Evolutionary conservation across 2,888 invertebrate species (phyloP), one percentile per base, ranked within the genome.

Genomic region (Hirtodrosophila trivittata): DNA sequence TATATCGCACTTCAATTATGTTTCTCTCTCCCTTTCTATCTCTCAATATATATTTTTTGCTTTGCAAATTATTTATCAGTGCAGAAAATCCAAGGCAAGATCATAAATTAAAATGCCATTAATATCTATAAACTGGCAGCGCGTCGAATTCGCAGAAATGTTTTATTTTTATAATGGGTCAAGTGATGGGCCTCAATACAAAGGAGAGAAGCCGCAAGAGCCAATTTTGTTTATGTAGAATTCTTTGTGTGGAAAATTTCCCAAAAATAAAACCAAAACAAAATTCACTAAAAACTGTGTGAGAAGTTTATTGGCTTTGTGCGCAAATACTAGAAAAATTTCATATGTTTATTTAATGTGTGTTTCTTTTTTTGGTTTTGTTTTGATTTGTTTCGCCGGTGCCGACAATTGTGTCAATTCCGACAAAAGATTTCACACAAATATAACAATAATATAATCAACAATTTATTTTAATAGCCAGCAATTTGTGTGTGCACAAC

Each of bases 341-440:
- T 35, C 26, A 60, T 50, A 60, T 60, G 57, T 71, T 58, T 73
- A 58, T 45, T 59, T 55, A 58, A 5, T 21, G 18, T 43, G n/a
- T 54, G 39, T 46, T 14, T 46, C 14, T 39, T n/a, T n/a, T n/a
- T n/a, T n/a, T n/a, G n/a, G 42, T 62, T 46, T 52, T 33, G 46
- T 49, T 39, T 50, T 60, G 35, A 39, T 10, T 57, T 63, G 45
- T 62, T n/a, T 28, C 9, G 28, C 49, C 49, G 37, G 14, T 13
- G 43, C 18, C 59, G 71, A 37, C 66, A 71, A 75, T 69, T 76
- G 73, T 75, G 84, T 66, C 71, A 71, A 63, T 62, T 75, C 52
- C 56, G 60, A 51, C 46, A 55, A 55, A 65, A 21, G 3, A 45
- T 46, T 64, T 45, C 14, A 32, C 58, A 69, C 39, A 30, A 52